A percentile compares a stretch with the other conserved stretches of the same genome.
Conservation (phyloP, 2,113 vertebrate species). For the Istiophorus platypterus region DNA sequence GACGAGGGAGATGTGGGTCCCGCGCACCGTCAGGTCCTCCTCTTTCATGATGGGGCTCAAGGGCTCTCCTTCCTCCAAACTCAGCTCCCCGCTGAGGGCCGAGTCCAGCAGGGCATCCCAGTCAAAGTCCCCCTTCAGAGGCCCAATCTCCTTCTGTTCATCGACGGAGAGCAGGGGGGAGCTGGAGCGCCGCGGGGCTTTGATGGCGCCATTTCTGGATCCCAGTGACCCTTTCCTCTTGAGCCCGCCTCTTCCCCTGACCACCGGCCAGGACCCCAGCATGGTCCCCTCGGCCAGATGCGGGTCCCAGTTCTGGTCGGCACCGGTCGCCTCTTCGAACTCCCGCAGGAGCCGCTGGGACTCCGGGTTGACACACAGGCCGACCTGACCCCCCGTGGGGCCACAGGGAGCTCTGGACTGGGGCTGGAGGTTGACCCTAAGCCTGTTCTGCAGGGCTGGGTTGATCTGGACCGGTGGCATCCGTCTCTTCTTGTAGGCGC, state of each 20-base stretch:
- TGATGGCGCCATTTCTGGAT: slow-evolving; percentile 78
- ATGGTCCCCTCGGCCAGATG: slow-evolving; percentile 74
- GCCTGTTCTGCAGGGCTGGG: slow-evolving; percentile 84
- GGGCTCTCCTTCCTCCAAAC: slow-evolving; percentile 86
- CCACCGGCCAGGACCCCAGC: slow-evolving; percentile 76
- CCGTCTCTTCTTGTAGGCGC: slow-evolving; percentile 91
- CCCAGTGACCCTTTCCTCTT: slow-evolving; percentile 86
- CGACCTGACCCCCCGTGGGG: background rate
- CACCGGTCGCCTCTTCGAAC: slow-evolving; percentile 88
- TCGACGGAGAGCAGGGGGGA: slow-evolving; percentile 87
- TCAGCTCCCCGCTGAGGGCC: slow-evolving; percentile 87
- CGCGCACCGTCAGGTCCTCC: slow-evolving; percentile 85
- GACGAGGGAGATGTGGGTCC: slow-evolving; percentile 67
- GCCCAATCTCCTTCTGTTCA: slow-evolving; percentile 89
- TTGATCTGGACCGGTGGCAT: slow-evolving; percentile 91
- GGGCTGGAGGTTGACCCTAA: slow-evolving; percentile 40
- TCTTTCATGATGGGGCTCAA: slow-evolving; percentile 82
- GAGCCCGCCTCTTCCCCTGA: slow-evolving; percentile 63
- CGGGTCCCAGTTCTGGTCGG: slow-evolving; percentile 83
- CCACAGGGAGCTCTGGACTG: slow-evolving; percentile 31
- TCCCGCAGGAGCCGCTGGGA: slow-evolving; percentile 89
- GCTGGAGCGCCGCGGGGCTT: slow-evolving; percentile 81
- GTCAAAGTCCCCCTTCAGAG: slow-evolving; percentile 94
- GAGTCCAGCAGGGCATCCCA: slow-evolving; percentile 94
- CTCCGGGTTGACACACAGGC: slow-evolving; percentile 82